Evolutionary conservation across 2,888 invertebrate genomes (phyloP), one percentile per base, ranked within the genome.

Genomic region (Imbricaverruca yamaguchii): DNA sequence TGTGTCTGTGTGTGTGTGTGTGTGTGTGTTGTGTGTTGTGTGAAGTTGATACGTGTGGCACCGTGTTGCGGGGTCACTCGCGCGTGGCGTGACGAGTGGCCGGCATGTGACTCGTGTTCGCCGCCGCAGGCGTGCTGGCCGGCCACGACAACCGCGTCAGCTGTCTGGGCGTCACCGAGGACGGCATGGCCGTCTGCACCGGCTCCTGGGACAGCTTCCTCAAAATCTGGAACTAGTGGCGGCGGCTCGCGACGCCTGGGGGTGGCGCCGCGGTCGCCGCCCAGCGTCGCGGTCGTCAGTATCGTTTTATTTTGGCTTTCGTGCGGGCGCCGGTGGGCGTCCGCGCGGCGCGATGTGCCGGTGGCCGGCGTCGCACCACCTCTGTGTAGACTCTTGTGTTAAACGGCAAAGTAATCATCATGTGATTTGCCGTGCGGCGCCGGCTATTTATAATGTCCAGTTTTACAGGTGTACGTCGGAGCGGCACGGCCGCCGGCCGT

Each of bases 131-230:
- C 87, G 98, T 99, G 86, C 90, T 99, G 85, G 98, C 99, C 87
- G 99, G 99, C 81, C 99, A 99, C 90, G 99, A 99, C 91, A 99
- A 99, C 91, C 93, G 99, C 87, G 99, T 99, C 85, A 98, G 98
- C 87, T 99, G 99, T 90, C 92, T 99, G 88, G 99, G 99, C 85
- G 99, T 99, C 82, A 99, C 99, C 86, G 98, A 99, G 89, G 99
- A 99, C 90, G 99, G 99, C 84, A 98, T 98, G 97, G 99, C 99
- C 84, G 98, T 99, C 84, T 98, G 98, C 89, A 99, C 99, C 87
- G 99, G 99, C 88, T 98, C 98, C 86, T 99, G 99, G 99, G 99
- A 99, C 91, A 98, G 97, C 88, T 99, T 99, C 93, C 93, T 99
- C 86, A 98, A 98, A 91, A 99, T 99, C 90, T 99, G 99, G 99